A percentile compares a stretch with the other conserved stretches of the same genome.
These are phyloP conservation scores for Neogobius melanostomus DNA, from an alignment of 2,113 vertebrate species.

Conservation along the genomic window DNA sequence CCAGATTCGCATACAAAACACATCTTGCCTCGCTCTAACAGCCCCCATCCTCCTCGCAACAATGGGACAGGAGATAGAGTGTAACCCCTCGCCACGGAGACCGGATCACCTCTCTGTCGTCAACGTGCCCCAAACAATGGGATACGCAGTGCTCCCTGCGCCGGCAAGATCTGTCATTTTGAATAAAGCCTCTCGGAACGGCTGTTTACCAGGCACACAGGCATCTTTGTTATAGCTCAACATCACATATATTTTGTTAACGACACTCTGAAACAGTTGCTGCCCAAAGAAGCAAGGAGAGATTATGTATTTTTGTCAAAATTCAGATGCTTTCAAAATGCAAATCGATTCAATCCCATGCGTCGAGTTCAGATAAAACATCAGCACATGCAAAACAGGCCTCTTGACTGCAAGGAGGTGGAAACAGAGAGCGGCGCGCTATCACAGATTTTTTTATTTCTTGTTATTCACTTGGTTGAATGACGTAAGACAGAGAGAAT, in stretches of 20 bases:
- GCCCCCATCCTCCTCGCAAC: constrained; percentile 21
- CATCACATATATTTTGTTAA: constrained; percentile 21
- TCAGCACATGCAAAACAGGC: constrained; percentile 15
- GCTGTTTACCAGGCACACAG: constrained; percentile 34
- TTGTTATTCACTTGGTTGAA: too few species aligned
- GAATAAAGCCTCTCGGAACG: constrained; percentile 31
- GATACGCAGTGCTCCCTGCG: constrained; percentile 10
- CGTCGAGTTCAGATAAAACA: neutral
- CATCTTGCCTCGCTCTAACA: constrained; percentile 26
- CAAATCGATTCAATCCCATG: constrained; percentile 27
- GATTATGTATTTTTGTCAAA: constrained; percentile 15
- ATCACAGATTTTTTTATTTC: neutral
- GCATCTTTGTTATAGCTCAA: constrained; percentile 20
- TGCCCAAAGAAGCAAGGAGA: constrained; percentile 9
- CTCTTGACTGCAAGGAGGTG: constrained; percentile 10
- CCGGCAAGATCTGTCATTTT: constrained; percentile 25
- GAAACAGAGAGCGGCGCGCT: neutral
- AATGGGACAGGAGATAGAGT: neutral
- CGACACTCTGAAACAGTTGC: constrained; percentile 16
- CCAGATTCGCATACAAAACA: constrained; percentile 30
- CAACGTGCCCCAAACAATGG: constrained; percentile 19
- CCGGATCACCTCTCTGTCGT: constrained; percentile 26
- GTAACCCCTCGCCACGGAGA: neutral
- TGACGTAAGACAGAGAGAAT: too few species aligned
- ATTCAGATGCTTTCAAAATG: constrained; percentile 23